Base-by-base conservation (phyloP, 2,113 vertebrate genomes). In the Talpa occidentalis region DNA sequence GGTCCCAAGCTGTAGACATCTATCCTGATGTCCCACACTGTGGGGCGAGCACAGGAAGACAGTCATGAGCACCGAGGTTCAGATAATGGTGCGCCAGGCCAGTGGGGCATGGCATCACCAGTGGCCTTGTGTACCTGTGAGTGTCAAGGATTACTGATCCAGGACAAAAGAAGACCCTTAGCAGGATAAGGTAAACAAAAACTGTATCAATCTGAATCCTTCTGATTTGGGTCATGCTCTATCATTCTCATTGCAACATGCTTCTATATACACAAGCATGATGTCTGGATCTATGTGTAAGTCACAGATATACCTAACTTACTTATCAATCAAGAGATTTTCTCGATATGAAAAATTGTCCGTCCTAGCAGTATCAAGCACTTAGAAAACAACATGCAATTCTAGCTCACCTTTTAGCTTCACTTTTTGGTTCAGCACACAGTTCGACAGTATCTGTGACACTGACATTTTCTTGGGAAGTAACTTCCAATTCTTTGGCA, bases 321-420 rank as follows among this genome's bases (percentile, higher is more conserved):
- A 40, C 30, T 26, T 40, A 5, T 37, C 30, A 54, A 2, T 9
- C 74, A 15, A 3, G 21, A 40, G 37, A 21, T 35, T 76, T 49
- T 42, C 42, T 22, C 90, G 64, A 67, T n/a, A 35, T 9, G 9
- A 60, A 64, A 84, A 85, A 16, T 17, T 60, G 59, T 30, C 35
- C 32, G 70, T 44, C 15, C 32, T 35, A 30, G 30, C 35, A 56
- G 44, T 15, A 64, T 26, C 22, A 59, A 90, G 37, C 47, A 60
- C 60, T 19, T 4, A 78, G 28, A 28, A 88, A 77, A 74, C 21
- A 56, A 69, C 21, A 59, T 2, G 3, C 5, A 62, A 73, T 62
- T 62, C 0, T 32, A 69, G 79, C 94, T 95, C 94, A 98, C 98
- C 96, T 98, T 97, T 98, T 98, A 12, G 0, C 80, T 91, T 98